Evolutionary conservation across 2,797 vertebrate species (phyloP).

Genomic region (Pseudochirops corinnae): DNA sequence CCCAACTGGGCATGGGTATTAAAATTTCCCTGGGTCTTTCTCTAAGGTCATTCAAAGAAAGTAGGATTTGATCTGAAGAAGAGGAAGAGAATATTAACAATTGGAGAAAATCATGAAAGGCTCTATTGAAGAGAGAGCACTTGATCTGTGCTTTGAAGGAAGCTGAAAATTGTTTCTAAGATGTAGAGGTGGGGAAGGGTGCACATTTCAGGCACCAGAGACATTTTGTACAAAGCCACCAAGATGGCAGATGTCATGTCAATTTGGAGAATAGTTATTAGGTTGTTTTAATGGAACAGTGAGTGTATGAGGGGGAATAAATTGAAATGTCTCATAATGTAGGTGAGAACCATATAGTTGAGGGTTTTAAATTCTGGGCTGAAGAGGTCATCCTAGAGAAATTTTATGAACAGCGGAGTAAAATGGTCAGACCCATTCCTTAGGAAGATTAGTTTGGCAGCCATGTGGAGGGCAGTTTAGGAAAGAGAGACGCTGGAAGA

Average conservation of each 20-base stretch:
- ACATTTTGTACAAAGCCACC: not conserved
- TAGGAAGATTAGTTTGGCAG: not conserved
- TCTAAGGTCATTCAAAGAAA: not conserved
- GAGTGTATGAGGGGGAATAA: not conserved
- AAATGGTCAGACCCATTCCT: not conserved
- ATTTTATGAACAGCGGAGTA: not conserved
- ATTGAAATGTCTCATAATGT: not conserved
- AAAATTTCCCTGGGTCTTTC: not conserved
- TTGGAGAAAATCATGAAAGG: not conserved
- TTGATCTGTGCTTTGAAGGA: not conserved
- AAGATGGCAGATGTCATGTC: not conserved
- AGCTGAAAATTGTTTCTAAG: not conserved
- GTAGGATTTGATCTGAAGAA: not conserved
- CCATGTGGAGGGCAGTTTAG: not conserved
- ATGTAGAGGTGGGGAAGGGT: not conserved
- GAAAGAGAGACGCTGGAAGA: not conserved
- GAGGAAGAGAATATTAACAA: not conserved
- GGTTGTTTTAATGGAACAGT: not conserved
- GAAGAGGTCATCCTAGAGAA: not conserved
- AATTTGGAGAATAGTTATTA: not conserved
- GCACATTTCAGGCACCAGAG: not conserved
- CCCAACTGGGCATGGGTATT: not conserved
- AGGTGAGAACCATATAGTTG: not conserved
- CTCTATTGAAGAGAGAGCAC: not conserved
- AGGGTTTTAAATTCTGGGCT: not conserved